These are phyloP conservation scores for Scaptodrosophila latifasciaeformis DNA, from an alignment of 2,888 invertebrate genomes.

Conservation along the genomic window DNA sequence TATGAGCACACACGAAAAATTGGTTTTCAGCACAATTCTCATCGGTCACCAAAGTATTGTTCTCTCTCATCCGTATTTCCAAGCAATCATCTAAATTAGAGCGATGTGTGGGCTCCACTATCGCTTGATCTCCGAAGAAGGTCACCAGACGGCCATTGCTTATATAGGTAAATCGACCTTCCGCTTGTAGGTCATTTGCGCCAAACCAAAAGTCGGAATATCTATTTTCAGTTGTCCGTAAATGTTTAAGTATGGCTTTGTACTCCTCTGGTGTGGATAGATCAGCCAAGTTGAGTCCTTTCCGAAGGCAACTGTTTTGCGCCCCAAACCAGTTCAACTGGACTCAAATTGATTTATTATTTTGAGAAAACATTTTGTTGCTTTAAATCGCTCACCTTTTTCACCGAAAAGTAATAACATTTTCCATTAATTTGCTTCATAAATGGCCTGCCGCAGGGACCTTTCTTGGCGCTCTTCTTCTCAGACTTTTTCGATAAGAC, in stretches of 20 bases:
- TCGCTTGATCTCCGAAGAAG: conserved; percentile 22
- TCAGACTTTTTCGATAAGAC: conserved; percentile 10
- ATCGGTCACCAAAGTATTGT: conserved; percentile 33
- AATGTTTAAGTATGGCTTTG: conserved; percentile 20
- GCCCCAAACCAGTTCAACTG: conserved; percentile 55
- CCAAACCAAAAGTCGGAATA: conserved; percentile 53
- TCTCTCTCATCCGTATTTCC: conserved; percentile 40
- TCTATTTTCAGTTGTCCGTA: too few relatives aligned
- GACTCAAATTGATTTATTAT: neutral
- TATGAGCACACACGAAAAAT: conserved; percentile 30
- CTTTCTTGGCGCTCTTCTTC: conserved; percentile 3
- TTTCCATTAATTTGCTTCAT: conserved; percentile 35
- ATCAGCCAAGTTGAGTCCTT: conserved; percentile 42
- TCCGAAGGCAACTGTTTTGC: conserved; percentile 52
- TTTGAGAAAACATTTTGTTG: neutral
- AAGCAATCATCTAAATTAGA: conserved; percentile 53
- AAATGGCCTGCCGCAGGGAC: conserved; percentile 45
- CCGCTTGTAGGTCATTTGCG: conserved; percentile 46
- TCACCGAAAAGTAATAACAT: conserved; percentile 42
- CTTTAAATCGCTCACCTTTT: conserved; percentile 27
- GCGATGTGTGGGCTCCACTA: conserved; percentile 35
- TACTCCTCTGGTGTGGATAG: conserved; percentile 32
- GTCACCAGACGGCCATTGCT: conserved; percentile 37
- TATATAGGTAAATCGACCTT: conserved; percentile 46
- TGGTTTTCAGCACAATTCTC: conserved; percentile 47